Base-by-base conservation (phyloP, 2,888 invertebrate species). In the Exephanes ischioxanthus region DNA sequence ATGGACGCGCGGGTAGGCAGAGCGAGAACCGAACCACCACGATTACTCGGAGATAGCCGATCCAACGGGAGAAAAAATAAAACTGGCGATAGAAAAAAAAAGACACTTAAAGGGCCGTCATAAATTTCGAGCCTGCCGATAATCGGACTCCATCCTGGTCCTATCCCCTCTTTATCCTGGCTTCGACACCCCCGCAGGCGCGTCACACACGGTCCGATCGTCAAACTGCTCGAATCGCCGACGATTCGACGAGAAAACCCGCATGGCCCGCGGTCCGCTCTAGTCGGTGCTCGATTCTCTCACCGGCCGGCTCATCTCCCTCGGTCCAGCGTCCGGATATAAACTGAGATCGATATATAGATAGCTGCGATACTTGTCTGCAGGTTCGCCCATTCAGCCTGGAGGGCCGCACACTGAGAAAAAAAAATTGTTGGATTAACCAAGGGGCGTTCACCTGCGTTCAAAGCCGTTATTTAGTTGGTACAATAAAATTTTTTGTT, bases 111-210 rank as follows among this genome's bases (percentile, higher is more conserved):
- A 51, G 83, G 55, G 71, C 41, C 83, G 72, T 83, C 86, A 83
- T 83, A 83, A 86, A 86, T 73, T 71, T 76, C 45, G 80, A 61
- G 77, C 71, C 72, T 77, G 86, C 83, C 86, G 83, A 86, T 86
- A 83, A 86, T 86, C 83, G 70, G 37, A 72, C 79, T 83, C 80
- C 68, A 63, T 55, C 53, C 61, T 48, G 76, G 51, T 67, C 67
- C 19, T 70, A 66, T 73, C 51, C 75, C n/a, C 48, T 33, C 75
- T 48, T 72, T 76, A 68, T 41, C 22, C 11, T 45, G 7, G 37
- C 9, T 37, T 37, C 9, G 37, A 9, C 41, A 11, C 70, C 26
- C 14, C 41, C 45, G 1, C n/a, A n/a, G 67, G 19, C 14, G 58
- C 33, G 48, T 70, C 33, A 26, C 45, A 51, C 55, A 7, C 66